Base-by-base conservation (phyloP, 2,113 vertebrate species). In the Polypterus senegalus region DNA sequence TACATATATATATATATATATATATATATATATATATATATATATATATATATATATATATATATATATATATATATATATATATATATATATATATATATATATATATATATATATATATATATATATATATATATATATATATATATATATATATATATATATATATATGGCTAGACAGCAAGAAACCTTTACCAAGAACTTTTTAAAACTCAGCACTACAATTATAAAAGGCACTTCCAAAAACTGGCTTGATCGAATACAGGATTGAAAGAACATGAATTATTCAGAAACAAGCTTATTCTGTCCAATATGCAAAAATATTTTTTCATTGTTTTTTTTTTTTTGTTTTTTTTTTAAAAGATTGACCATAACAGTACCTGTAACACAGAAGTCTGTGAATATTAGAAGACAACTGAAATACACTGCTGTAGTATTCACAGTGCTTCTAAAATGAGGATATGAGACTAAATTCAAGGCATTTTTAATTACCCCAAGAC, bases 321-420 rank as follows among this genome's bases (percentile, higher is more conserved):
- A 10, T 4, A 45, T 59, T n/a, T 47, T n/a, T 49, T 46, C 3
- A 9, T 7, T 5, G 2, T 10, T 5, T 5, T 10, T 55, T 10
- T 5, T 5, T 10, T 55, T 10, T n/a, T 5, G 3, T 5, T 10
- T 55, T 10, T 5, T 5, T 10, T 55, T 10, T n/a, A 1, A 56
- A 56, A 6, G 4, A 56, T 11, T 11, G 6, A 56, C 4, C 10
- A 56, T 6, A 9, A 64, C 44, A 54, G 73, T 70, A 89, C 86
- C 76, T 74, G 87, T 71, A 63, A 84, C 68, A 9, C 76, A 58
- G 63, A 86, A 65, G 71, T 89, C 87, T 0, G 86, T 88, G 72
- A 87, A 80, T 55, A 88, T 9, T 54, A 88, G 67, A 46, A 89
- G 80, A 66, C 81, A 81, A 65, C 76, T 71, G 65, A 79, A 82